phyloP scores from a whole-genome alignment of 2,888 invertebrate species.

The Odontothrips loti region DNA sequence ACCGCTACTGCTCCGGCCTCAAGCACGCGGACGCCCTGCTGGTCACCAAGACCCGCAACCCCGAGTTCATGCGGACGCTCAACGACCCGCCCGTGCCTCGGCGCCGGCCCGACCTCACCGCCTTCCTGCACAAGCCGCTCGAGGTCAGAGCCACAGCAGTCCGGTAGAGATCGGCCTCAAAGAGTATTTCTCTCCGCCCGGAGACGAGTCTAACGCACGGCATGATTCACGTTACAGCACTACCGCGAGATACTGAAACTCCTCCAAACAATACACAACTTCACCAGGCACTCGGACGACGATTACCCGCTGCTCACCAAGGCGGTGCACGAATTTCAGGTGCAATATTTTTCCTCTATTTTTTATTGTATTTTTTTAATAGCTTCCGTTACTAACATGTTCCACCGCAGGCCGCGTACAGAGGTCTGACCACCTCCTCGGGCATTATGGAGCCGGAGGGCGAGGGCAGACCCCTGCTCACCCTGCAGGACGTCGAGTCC shows the following conservation, averaged over 20 bases:
- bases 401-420: constrained; percentile 51
- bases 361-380: neutral
- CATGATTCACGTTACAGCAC: constrained; percentile 49
- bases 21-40: constrained; percentile 81
- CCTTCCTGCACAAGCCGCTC: constrained; percentile 76
- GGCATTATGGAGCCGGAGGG: constrained; percentile 82
- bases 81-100: constrained; percentile 76
- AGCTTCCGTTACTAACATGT: neutral
- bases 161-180: neutral
- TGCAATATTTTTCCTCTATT: constrained; percentile 36
- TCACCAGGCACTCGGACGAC: constrained; percentile 50
- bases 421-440: constrained; percentile 77
- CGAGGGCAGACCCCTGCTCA: constrained; percentile 74
- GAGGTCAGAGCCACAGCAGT: constrained; percentile 48
- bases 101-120: constrained; percentile 77
- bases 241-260: constrained; percentile 61
- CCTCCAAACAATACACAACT: constrained; percentile 53
- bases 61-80: constrained; percentile 74
- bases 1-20: constrained; percentile 76
- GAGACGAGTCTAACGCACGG: too few relatives aligned
- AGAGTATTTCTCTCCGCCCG: too few relatives aligned
- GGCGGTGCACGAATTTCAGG: constrained; percentile 51
- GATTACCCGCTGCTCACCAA: constrained; percentile 50
- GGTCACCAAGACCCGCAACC: constrained; percentile 59
- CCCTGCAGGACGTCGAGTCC: constrained; percentile 79